Evolutionary conservation across 1,140 invertebrate species (phyloP).

Genomic region (Melitaea cinxia): DNA sequence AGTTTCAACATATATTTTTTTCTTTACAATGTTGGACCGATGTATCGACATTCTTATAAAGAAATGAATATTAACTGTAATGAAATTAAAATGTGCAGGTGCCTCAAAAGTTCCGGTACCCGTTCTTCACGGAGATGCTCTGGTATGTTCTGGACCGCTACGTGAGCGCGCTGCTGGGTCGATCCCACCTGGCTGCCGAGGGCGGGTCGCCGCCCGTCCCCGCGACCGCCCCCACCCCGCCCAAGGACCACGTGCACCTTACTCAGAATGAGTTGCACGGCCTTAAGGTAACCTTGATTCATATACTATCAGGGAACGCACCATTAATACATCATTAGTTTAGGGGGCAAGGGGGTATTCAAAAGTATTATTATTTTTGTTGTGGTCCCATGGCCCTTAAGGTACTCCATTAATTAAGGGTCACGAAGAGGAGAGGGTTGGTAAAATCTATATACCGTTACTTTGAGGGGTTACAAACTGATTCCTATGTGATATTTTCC

Average conservation of each 20-base stretch:
- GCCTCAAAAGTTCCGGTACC: slow-evolving; percentile 97
- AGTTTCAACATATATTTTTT: too few relatives aligned
- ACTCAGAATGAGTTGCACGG: slow-evolving; percentile 94
- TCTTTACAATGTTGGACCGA: too few relatives aligned
- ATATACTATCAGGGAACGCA: too few relatives aligned
- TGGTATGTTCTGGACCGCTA: slow-evolving; percentile 99
- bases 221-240: slow-evolving; percentile 65
- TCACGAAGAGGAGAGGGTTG: too few relatives aligned
- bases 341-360: too few relatives aligned
- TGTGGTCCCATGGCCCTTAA: too few relatives aligned
- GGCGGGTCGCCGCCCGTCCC: slow-evolving; percentile 67
- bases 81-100: slow-evolving; percentile 83
- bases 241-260: slow-evolving; percentile 86
- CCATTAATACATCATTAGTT: too few relatives aligned
- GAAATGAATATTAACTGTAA: not conserved
- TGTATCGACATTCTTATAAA: not conserved
- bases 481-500: too few relatives aligned
- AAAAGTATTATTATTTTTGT: too few relatives aligned
- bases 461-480: too few relatives aligned
- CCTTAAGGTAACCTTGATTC: slow-evolving; percentile 84
- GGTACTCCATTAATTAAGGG: too few relatives aligned
- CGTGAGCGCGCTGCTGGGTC: slow-evolving; percentile 92
- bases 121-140: slow-evolving; percentile 98
- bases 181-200: slow-evolving; percentile 85
- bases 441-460: too few relatives aligned